These are phyloP conservation scores for Bambusicola thoracicus DNA, from an alignment of 2,113 vertebrate genomes.

Conservation along the genomic window DNA sequence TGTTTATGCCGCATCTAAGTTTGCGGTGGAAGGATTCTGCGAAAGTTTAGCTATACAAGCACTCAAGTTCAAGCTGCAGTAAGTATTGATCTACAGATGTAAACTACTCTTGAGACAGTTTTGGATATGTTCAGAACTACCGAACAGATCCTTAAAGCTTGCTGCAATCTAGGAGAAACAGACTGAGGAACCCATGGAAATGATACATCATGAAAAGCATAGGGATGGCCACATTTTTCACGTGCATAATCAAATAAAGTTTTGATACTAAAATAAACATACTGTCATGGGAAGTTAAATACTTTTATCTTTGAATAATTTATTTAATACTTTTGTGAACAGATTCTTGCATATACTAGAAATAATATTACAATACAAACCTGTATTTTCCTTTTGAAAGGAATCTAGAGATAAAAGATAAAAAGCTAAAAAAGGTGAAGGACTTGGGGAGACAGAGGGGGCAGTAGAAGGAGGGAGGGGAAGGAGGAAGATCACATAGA, in stretches of 20 bases:
- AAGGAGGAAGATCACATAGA: neutral
- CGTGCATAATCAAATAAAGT: neutral
- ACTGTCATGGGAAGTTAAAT: neutral
- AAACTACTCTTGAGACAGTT: neutral
- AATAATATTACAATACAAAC: neutral
- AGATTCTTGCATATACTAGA: neutral
- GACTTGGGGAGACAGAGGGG: neutral
- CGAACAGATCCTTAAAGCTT: neutral
- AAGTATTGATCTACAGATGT: constrained; percentile 66
- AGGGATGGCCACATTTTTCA: neutral
- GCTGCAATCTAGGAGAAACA: neutral
- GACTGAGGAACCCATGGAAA: neutral
- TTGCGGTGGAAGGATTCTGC: constrained; percentile 90
- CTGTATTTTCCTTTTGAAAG: neutral
- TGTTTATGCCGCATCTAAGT: constrained; percentile 89
- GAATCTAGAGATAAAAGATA: neutral
- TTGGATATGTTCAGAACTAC: neutral
- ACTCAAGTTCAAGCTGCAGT: constrained; percentile 87
- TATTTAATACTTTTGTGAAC: neutral
- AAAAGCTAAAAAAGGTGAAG: neutral
- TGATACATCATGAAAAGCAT: neutral
- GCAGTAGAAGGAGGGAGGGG: neutral
- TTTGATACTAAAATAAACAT: neutral
- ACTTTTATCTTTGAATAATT: neutral
- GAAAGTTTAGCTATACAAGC: constrained; percentile 89